These are phyloP conservation scores for Bombus ignitus DNA, from an alignment of 1,140 invertebrate genomes.

Conservation along the genomic window DNA sequence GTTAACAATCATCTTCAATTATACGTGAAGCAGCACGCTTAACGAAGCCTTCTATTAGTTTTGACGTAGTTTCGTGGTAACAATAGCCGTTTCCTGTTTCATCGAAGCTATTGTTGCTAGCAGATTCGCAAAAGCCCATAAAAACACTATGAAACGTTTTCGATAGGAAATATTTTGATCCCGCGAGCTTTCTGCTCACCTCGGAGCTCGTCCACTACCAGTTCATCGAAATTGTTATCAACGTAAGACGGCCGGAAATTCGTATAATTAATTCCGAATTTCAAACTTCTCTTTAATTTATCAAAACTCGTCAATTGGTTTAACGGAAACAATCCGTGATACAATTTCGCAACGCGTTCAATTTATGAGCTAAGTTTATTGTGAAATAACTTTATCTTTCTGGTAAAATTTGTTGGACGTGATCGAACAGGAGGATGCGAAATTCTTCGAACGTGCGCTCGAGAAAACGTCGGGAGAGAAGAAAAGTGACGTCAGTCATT, in stretches of 20 bases:
- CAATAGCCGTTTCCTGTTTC: slow-evolving; percentile 23
- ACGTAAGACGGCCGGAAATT: not conserved
- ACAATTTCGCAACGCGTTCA: not conserved
- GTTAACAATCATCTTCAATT: not conserved
- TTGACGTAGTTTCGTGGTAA: not conserved
- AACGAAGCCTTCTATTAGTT: not conserved
- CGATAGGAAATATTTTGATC: no score
- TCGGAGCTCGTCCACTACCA: not conserved
- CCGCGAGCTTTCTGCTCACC: no score
- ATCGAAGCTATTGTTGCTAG: not conserved
- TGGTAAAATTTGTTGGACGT: not conserved
- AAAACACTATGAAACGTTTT: not conserved
- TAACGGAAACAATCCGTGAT: not conserved
- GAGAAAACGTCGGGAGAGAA: not conserved
- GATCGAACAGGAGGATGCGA: no score
- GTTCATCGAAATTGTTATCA: not conserved
- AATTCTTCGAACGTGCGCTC: not conserved
- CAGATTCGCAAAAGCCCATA: not conserved
- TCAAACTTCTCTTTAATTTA: not conserved
- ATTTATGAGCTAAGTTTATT: not conserved
- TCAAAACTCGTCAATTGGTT: not conserved
- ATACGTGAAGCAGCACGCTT: not conserved
- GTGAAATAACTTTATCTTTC: not conserved
- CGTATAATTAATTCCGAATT: not conserved
- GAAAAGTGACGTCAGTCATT: slow-evolving; percentile 38